A percentile compares a stretch with the other conserved stretches of the same genome.
Conservation (phyloP, 1,140 invertebrate genomes). For the Pemphigus obesinymphae region DNA sequence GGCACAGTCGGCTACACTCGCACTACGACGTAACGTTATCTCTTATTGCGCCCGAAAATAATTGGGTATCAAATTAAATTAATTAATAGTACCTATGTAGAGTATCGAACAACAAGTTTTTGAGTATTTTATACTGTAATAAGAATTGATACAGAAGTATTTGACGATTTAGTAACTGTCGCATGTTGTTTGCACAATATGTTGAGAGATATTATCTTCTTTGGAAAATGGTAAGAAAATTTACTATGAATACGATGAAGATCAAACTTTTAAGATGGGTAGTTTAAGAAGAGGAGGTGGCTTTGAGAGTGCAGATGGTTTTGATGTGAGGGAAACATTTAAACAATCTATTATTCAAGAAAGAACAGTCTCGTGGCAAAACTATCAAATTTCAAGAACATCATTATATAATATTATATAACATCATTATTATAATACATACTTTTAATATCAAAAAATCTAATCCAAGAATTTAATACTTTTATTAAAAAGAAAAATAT, state of each 20-base stretch:
- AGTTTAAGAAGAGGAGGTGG: neutral
- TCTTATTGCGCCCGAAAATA: too few relatives aligned
- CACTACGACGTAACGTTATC: too few relatives aligned
- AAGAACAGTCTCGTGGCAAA: neutral
- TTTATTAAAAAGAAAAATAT: too few relatives aligned
- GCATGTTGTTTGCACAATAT: neutral
- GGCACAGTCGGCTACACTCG: too few relatives aligned
- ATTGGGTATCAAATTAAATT: too few relatives aligned
- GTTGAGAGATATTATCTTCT: neutral
- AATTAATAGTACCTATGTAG: too few relatives aligned
- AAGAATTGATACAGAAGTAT: slow-evolving; percentile 45
- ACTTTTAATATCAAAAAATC: too few relatives aligned
- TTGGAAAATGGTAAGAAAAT: neutral
- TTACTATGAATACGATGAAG: neutral
- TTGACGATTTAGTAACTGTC: neutral
- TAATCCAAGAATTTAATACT: too few relatives aligned
- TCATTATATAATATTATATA: too few relatives aligned
- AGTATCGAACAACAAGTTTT: too few relatives aligned
- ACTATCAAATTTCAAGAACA: neutral
- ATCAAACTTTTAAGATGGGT: neutral
- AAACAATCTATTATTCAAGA: neutral
- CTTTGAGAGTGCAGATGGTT: neutral
- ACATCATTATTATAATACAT: too few relatives aligned
- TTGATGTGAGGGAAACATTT: neutral
- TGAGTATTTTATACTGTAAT: slow-evolving; percentile 51